Conservation (phyloP, 2,888 invertebrate species). For the Willowsia nigromaculata region DNA sequence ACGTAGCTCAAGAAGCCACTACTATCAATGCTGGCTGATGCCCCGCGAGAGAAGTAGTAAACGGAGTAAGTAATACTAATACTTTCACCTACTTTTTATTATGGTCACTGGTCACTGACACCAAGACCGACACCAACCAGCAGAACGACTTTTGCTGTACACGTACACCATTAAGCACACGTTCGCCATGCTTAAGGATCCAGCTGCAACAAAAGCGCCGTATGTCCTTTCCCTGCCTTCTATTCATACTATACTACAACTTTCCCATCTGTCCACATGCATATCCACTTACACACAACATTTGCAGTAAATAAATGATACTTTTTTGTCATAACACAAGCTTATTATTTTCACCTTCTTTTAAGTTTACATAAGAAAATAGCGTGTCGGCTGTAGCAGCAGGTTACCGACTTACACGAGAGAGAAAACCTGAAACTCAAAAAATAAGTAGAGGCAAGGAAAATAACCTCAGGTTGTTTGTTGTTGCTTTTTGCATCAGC, state of each 20-base stretch:
- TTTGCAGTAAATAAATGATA: slow-evolving; percentile 3
- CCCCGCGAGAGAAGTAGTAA: neutral
- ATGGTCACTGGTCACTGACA: slow-evolving; percentile 47
- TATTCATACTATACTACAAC: neutral
- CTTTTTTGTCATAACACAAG: neutral
- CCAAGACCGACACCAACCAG: neutral
- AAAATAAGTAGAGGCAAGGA: neutral
- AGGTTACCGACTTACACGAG: neutral
- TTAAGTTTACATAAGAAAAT: neutral
- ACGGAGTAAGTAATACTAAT: neutral
- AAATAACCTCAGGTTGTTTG: slow-evolving; percentile 9
- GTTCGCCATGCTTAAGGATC: neutral
- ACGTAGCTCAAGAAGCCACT: slow-evolving; percentile 9
- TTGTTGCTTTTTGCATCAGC: slow-evolving; percentile 4
- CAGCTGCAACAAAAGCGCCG: neutral
- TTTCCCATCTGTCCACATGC: too few relatives aligned
- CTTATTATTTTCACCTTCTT: slow-evolving; percentile 12
- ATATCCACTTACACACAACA: neutral
- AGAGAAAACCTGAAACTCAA: neutral
- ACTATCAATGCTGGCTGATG: neutral
- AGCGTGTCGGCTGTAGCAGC: neutral
- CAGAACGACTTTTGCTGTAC: neutral
- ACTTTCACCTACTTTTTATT: slow-evolving; percentile 42
- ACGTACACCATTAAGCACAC: neutral
- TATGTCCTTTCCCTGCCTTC: neutral